Percentiles rank a stretch among this genome's conserved stretches.
Evolutionary conservation across 2,113 vertebrate species (phyloP).

Genomic region (Stigmatopora nigra): DNA sequence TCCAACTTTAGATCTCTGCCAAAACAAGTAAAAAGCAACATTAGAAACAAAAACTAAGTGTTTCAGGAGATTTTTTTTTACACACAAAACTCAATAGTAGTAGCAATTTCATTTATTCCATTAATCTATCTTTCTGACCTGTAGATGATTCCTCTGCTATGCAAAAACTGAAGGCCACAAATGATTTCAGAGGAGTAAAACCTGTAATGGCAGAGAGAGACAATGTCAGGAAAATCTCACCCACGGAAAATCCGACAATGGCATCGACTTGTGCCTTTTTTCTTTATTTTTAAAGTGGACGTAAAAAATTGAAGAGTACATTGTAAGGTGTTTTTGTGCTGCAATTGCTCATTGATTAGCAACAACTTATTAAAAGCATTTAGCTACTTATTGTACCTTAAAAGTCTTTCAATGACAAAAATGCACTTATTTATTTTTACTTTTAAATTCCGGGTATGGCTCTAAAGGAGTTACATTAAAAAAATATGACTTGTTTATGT

Average conservation of each 20-base stretch:
- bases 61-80: background rate
- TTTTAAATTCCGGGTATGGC: too few relatives aligned
- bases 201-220: constrained; percentile 60
- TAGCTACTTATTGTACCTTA: too few relatives aligned
- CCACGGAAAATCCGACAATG: constrained; percentile 20
- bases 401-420: too few relatives aligned
- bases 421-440: too few relatives aligned
- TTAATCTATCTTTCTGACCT: constrained; percentile 69
- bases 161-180: constrained; percentile 92
- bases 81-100: background rate
- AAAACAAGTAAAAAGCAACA: constrained; percentile 19
- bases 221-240: constrained; percentile 16
- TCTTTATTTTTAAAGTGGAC: constrained; percentile 25
- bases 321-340: constrained; percentile 53
- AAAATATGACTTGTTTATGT: too few relatives aligned
- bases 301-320: constrained; percentile 64
- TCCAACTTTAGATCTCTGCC: constrained; percentile 94
- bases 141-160: constrained; percentile 93
- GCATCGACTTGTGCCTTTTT: constrained; percentile 28
- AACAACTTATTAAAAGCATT: too few relatives aligned
- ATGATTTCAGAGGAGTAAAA: constrained; percentile 94
- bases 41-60: background rate
- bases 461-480: too few relatives aligned
- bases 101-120: background rate
- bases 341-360: constrained; percentile 34